These are phyloP conservation scores for Epistrophe eligans DNA, from an alignment of 2,888 invertebrate genomes.

Conservation along the genomic window DNA sequence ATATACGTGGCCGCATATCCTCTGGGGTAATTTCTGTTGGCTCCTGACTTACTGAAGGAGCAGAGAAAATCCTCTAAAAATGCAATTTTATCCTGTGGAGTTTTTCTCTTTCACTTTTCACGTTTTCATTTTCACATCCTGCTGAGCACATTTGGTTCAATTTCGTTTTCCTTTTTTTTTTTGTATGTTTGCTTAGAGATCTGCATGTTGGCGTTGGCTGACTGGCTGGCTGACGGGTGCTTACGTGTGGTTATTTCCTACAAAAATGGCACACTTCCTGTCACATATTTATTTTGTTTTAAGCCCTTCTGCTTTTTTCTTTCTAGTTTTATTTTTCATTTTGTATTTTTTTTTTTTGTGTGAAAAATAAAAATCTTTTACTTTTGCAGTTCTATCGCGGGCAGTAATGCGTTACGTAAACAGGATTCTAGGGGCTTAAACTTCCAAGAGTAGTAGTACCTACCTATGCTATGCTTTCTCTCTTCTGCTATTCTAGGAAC, in stretches of 20 bases:
- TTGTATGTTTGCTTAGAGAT: constrained; percentile 1
- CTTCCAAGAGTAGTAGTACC: constrained; percentile 24
- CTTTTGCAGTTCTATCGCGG: constrained; percentile 45
- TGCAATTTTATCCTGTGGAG: constrained; percentile 22
- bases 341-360: not conserved
- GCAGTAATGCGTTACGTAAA: constrained; percentile 51
- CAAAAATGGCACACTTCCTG: constrained; percentile 77
- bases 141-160: constrained; percentile 47
- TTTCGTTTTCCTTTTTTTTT: constrained; percentile 49
- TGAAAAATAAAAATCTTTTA: constrained; percentile 48
- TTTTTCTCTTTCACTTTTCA: constrained; percentile 63
- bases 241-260: constrained; percentile 74
- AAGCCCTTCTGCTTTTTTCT: constrained; percentile 51
- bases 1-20: constrained; percentile 58
- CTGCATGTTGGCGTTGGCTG: constrained; percentile 31
- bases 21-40: constrained; percentile 63
- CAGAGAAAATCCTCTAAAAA: constrained; percentile 41
- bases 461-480: not conserved
- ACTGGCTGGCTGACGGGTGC: constrained; percentile 28
- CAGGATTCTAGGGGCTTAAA: constrained; percentile 47
- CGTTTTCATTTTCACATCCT: constrained; percentile 70
- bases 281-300: constrained; percentile 63
- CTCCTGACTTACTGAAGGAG: constrained; percentile 60
- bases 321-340: not conserved
- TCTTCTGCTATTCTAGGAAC: not conserved